Evolutionary conservation across 2,888 invertebrate genomes (phyloP), one percentile per base, ranked within the genome.

Genomic region (Trichopria drosophilae): DNA sequence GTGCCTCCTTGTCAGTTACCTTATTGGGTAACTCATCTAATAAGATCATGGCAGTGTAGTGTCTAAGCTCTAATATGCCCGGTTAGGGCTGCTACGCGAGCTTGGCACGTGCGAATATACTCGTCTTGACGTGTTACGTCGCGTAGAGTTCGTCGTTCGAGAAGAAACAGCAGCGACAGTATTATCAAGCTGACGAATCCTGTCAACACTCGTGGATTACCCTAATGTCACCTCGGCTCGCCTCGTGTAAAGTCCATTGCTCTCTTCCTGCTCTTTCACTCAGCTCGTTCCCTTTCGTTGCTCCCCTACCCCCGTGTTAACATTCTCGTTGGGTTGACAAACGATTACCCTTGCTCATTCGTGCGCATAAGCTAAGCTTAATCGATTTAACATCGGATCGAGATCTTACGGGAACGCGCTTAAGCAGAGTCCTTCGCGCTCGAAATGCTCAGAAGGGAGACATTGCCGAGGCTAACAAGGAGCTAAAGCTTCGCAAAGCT

Each of bases 261-360:
- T 18, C 18, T 19, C 39, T 34, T 23, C 15, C 31, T 22, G 5
- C n/a, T n/a, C n/a, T n/a, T n/a, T n/a, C n/a, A n/a, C n/a, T n/a
- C n/a, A n/a, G n/a, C n/a, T n/a, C n/a, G 22, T 22, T 22, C 36
- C 26, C 51, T 57, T 51, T 46, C 44, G 49, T 29, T 48, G 26
- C 32, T 39, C 19, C 45, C 19, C 19, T 24, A 36, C n/a, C 23
- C 18, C 29, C 40, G 19, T 28, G 29, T 13, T 19, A 40, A 19
- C 24, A 26, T 32, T 42, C 50, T 24, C 28, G 34, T 22, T 46
- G 35, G 22, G 10, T 28, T 44, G 53, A 42, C 53, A 55, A 53
- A 51, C 56, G 53, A 65, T 64, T 64, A 64, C 43, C 59, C 56
- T 39, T 51, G 54, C 36, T 46, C 54, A 42, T 37, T 41, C 32